Percentiles rank a stretch among this genome's conserved stretches.
Conservation (phyloP, 2,888 invertebrate species). For the Drosophila villosipedis region DNA sequence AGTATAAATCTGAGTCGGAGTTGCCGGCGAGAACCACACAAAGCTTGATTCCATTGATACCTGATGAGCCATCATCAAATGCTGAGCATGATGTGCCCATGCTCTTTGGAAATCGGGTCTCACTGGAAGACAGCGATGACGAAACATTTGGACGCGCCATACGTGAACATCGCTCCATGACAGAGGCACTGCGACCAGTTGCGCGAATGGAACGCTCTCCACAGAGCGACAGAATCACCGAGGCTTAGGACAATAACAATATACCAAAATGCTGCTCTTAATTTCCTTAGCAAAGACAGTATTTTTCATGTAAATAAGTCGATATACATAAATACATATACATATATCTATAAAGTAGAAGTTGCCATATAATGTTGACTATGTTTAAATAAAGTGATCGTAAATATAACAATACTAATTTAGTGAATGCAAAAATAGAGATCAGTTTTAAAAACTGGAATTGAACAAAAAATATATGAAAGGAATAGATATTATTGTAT, state of each 20-base stretch:
- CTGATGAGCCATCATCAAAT: slow-evolving; percentile 4
- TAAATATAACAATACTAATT: slow-evolving; percentile 5
- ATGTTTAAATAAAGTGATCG: slow-evolving; percentile 54
- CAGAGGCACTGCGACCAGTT: slow-evolving; percentile 79
- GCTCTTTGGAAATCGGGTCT: slow-evolving; percentile 73
- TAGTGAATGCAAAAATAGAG: not conserved
- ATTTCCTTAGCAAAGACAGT: slow-evolving; percentile 73
- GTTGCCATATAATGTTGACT: slow-evolving; percentile 60
- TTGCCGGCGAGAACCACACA: slow-evolving; percentile 60
- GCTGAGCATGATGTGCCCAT: slow-evolving; percentile 43
- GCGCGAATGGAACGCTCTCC: slow-evolving; percentile 15
- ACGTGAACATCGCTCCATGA: slow-evolving; percentile 85
- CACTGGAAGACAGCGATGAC: slow-evolving; percentile 62
- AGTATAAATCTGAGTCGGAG: slow-evolving; percentile 21
- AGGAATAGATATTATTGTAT: not conserved
- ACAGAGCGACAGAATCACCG: slow-evolving; percentile 25
- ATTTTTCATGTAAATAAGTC: slow-evolving; percentile 63
- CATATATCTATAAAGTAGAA: slow-evolving; percentile 20
- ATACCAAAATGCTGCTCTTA: slow-evolving; percentile 33
- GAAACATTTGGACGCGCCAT: slow-evolving; percentile 83
- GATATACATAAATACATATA: slow-evolving; percentile 20
- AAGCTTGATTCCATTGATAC: slow-evolving; percentile 46
- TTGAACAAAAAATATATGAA: not conserved
- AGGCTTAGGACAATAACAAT: slow-evolving; percentile 47
- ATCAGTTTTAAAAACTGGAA: not conserved